Percentiles rank a stretch among this genome's conserved stretches.
Evolutionary conservation across 2,888 invertebrate genomes (phyloP).

Genomic region (Chymomyza procnemis): DNA sequence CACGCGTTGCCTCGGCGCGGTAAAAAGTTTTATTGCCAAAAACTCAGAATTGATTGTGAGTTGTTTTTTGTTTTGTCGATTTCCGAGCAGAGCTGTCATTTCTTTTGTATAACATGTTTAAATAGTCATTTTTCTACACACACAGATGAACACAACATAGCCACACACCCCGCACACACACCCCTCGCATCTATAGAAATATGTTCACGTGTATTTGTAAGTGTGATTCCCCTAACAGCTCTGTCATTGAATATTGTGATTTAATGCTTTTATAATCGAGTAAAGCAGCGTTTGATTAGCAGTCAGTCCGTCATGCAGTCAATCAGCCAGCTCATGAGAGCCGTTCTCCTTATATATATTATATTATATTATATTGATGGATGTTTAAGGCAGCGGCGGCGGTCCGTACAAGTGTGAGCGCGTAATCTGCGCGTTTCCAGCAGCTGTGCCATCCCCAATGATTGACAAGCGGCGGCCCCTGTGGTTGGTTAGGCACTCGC

Average conservation of each 20-base stretch:
- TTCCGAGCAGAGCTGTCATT: conserved; percentile 5
- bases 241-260: conserved; percentile 27
- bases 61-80: background rate
- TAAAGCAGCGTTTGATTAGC: conserved; percentile 49
- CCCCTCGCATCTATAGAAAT: background rate
- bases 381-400: conserved; percentile 14
- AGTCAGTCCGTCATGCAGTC: conserved; percentile 47
- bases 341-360: background rate
- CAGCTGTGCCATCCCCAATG: background rate
- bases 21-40: conserved; percentile 13
- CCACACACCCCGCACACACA: background rate
- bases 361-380: conserved; percentile 29
- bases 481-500: background rate
- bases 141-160: background rate
- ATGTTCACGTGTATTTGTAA: background rate
- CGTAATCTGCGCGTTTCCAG: background rate
- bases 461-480: background rate
- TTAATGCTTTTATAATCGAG: conserved; percentile 70
- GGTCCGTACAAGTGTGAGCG: background rate
- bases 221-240: conserved; percentile 12
- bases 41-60: conserved; percentile 9
- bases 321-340: conserved; percentile 30
- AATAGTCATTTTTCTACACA: conserved; percentile 9
- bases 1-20: background rate
- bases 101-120: conserved; percentile 14